Conservation (phyloP, 2,888 invertebrate genomes). For the Spodoptera littoralis region DNA sequence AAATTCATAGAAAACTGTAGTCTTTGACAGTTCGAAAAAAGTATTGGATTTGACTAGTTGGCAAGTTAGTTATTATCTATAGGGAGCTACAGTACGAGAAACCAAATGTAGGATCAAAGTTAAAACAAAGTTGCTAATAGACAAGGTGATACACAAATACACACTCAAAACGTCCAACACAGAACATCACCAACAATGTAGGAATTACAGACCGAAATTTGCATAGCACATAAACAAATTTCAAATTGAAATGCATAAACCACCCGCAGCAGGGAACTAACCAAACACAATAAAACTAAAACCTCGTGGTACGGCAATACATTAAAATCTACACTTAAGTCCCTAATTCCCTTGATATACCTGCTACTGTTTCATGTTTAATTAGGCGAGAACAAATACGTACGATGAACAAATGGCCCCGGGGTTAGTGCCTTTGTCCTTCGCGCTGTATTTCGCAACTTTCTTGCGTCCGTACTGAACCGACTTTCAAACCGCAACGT, state of each 20-base stretch:
- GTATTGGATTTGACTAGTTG: too few relatives aligned
- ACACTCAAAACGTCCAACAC: too few relatives aligned
- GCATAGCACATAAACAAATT: constrained; percentile 10
- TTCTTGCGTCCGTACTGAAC: constrained; percentile 79
- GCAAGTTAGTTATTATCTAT: too few relatives aligned
- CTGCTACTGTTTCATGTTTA: constrained; percentile 81
- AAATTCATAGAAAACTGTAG: too few relatives aligned
- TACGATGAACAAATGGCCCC: constrained; percentile 82
- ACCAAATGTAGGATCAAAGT: too few relatives aligned
- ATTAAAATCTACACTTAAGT: constrained; percentile 65
- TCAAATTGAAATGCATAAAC: constrained; percentile 4
- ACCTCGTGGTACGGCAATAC: constrained; percentile 51
- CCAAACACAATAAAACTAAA: constrained; percentile 49
- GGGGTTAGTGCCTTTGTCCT: constrained; percentile 83
- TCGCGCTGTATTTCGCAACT: constrained; percentile 82
- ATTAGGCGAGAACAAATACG: constrained; percentile 87
- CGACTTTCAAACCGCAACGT: constrained; percentile 78
- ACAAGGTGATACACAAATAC: too few relatives aligned
- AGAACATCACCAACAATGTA: too few relatives aligned
- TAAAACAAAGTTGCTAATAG: too few relatives aligned
- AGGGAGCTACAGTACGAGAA: too few relatives aligned
- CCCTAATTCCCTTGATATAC: constrained; percentile 71
- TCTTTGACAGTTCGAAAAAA: too few relatives aligned
- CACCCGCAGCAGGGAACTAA: constrained; percentile 28
- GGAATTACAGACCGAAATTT: constrained; percentile 25